Percentiles rank a stretch among this genome's conserved stretches.
These are phyloP conservation scores for Cynopterus brachyotis DNA, from an alignment of 2,113 vertebrate species.

Conservation along the genomic window DNA sequence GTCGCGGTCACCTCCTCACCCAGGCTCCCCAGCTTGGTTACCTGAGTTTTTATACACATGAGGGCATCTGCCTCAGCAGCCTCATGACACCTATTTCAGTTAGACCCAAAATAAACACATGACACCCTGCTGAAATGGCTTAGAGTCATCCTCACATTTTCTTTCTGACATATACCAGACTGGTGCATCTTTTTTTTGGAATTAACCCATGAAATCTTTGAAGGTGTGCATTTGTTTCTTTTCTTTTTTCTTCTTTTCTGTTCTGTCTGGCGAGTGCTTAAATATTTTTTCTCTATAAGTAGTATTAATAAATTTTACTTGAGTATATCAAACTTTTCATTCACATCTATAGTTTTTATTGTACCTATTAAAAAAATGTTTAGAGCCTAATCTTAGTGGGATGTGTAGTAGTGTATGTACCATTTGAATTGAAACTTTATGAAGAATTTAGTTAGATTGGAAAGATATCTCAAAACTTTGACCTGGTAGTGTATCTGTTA, in stretches of 20 bases:
- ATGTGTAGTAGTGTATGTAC: neutral
- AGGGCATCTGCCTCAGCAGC: neutral
- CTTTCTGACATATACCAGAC: constrained; percentile 39
- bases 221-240: neutral
- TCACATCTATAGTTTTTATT: neutral
- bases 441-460: neutral
- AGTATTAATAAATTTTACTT: constrained; percentile 51
- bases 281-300: neutral
- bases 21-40: fast-evolving
- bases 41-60: neutral
- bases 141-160: constrained; percentile 36
- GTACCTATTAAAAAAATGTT: neutral
- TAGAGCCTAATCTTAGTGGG: neutral
- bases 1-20: neutral
- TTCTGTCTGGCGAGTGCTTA: neutral
- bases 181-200: constrained; percentile 52
- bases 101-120: neutral
- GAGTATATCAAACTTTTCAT: neutral
- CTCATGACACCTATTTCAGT: neutral
- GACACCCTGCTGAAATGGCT: neutral
- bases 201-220: neutral
- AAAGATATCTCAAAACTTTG: neutral
- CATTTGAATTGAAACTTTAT: neutral
- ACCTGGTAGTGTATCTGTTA: neutral
- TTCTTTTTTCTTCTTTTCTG: constrained; percentile 47